Evolutionary conservation across 2,888 invertebrate species (phyloP).

Genomic region (Mythimna vitellina): DNA sequence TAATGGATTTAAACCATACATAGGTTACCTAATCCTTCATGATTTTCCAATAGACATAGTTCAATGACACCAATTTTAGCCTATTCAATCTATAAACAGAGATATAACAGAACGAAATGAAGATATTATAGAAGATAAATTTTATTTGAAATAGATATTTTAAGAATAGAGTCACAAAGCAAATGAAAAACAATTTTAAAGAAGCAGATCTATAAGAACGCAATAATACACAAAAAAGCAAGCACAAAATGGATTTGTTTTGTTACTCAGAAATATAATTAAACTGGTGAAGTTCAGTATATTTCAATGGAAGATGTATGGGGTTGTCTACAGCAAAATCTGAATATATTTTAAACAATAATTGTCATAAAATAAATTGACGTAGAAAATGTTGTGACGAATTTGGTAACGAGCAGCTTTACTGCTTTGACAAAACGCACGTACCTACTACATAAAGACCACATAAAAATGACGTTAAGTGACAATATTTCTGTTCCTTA

Average conservation of each 20-base stretch:
- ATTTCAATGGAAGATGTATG: background rate
- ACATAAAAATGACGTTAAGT: background rate
- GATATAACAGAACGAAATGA: background rate
- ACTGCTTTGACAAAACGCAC: background rate
- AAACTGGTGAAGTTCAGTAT: background rate
- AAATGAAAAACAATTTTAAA: background rate
- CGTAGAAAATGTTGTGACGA: background rate
- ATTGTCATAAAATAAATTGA: background rate
- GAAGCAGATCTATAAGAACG: background rate
- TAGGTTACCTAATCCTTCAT: conserved; percentile 11
- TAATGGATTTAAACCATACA: conserved; percentile 17
- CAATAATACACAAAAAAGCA: background rate
- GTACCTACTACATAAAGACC: conserved; percentile 14
- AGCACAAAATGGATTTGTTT: background rate
- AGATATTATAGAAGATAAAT: background rate
- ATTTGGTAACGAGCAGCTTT: background rate
- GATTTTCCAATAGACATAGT: conserved; percentile 12
- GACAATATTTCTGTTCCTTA: conserved; percentile 5
- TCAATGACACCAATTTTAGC: background rate
- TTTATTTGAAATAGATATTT: background rate
- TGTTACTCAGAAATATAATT: background rate
- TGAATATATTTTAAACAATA: background rate
- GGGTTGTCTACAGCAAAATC: background rate
- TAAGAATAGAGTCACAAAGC: background rate
- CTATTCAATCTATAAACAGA: background rate